Evolutionary conservation across 2,113 vertebrate species (phyloP).

Genomic region (Triplophysa dalaica): DNA sequence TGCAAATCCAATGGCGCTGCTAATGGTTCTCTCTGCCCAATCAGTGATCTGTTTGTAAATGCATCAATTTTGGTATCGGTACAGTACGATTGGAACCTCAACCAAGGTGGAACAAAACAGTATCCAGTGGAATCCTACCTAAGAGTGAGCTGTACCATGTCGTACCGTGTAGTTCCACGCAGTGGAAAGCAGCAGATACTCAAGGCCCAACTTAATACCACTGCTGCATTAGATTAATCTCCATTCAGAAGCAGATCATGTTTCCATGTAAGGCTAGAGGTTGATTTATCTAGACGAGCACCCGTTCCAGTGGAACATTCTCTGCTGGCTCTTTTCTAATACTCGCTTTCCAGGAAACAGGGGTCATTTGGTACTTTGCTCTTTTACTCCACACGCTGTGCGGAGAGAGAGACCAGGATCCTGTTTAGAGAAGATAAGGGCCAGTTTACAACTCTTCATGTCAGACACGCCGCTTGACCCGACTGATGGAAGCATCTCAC

Average conservation of each 20-base stretch:
- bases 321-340: neutral
- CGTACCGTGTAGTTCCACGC: no score
- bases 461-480: neutral
- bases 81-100: no score
- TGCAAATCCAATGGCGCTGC: no score
- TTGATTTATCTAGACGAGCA: slow-evolving; percentile 4
- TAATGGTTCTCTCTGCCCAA: no score
- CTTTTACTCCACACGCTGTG: slow-evolving; percentile 16
- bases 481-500: slow-evolving; percentile 4
- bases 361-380: slow-evolving; percentile 31
- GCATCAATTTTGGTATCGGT: no score
- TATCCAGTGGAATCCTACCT: no score
- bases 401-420: slow-evolving; percentile 13
- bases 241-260: neutral
- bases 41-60: no score
- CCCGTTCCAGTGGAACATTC: neutral
- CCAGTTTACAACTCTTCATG: slow-evolving; percentile 6
- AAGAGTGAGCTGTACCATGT: no score
- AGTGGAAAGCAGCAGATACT: no score
- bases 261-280: slow-evolving; percentile 4
- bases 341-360: slow-evolving; percentile 28
- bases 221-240: slow-evolving; percentile 5
- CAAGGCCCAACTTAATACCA: neutral
- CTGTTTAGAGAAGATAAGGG: slow-evolving; percentile 36
- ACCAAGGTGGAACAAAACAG: no score